These are phyloP conservation scores for Streptopelia turtur DNA, from an alignment of 2,797 vertebrate genomes.

Conservation along the genomic window DNA sequence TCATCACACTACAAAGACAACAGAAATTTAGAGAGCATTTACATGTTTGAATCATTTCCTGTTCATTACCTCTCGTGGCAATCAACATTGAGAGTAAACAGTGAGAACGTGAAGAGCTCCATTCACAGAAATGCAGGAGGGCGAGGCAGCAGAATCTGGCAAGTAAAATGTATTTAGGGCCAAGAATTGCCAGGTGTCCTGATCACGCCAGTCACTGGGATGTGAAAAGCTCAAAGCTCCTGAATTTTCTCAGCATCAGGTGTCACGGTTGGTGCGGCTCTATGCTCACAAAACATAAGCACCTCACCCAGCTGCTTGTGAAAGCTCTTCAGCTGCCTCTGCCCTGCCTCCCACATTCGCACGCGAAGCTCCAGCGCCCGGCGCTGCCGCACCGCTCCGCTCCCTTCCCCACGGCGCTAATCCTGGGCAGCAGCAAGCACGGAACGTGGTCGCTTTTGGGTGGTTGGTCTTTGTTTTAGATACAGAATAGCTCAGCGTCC, in stretches of 20 bases:
- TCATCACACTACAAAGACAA: background rate
- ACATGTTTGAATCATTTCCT: background rate
- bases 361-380: too few species aligned
- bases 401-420: background rate
- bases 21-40: background rate
- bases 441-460: background rate
- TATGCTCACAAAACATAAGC: background rate
- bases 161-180: background rate
- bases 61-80: background rate
- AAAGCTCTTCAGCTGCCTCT: background rate
- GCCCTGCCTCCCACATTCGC: background rate
- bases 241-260: background rate
- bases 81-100: background rate
- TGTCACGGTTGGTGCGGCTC: background rate
- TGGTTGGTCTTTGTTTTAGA: background rate
- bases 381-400: background rate
- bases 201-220: background rate
- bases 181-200: background rate
- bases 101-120: background rate
- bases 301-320: background rate
- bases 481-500: background rate
- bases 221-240: background rate
- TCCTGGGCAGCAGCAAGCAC: background rate
- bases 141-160: background rate
- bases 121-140: background rate